A percentile compares a stretch with the other conserved stretches of the same genome.
These are phyloP conservation scores for Drosophila pseudoananassae DNA, from an alignment of 1,140 invertebrate genomes.

Conservation along the genomic window DNA sequence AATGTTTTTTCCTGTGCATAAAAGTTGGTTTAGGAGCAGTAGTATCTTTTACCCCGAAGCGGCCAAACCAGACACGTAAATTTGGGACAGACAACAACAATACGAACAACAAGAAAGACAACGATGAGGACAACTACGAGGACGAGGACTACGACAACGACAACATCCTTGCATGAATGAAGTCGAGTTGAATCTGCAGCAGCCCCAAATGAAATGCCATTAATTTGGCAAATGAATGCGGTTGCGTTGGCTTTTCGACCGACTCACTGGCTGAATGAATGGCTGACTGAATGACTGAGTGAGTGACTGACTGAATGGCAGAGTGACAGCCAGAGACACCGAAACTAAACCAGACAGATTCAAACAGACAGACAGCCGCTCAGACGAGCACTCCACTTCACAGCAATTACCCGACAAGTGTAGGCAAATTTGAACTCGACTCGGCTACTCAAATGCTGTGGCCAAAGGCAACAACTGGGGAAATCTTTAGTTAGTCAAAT, in stretches of 20 bases:
- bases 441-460: conserved; percentile 29
- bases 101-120: conserved; percentile 20
- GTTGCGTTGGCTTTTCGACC: conserved; percentile 63
- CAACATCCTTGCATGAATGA: conserved; percentile 78
- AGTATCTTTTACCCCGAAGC: conserved; percentile 53
- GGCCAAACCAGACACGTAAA: conserved; percentile 74
- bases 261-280: conserved; percentile 24
- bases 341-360: conserved; percentile 5
- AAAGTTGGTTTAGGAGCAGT: conserved; percentile 53
- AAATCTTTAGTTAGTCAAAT: conserved; percentile 47
- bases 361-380: conserved; percentile 9
- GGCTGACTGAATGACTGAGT: conserved; percentile 36
- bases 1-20: conserved; percentile 4
- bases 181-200: conserved; percentile 40
- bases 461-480: conserved; percentile 40
- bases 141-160: conserved; percentile 56
- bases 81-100: conserved; percentile 41
- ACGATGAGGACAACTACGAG: conserved; percentile 21
- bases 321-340: background rate
- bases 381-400: conserved; percentile 59
- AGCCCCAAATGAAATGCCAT: conserved; percentile 79
- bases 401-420: conserved; percentile 77
- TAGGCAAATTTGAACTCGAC: conserved; percentile 67
- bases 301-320: background rate
- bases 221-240: conserved; percentile 82